Conservation (phyloP, 1,140 invertebrate species). For the Episyrphus balteatus region DNA sequence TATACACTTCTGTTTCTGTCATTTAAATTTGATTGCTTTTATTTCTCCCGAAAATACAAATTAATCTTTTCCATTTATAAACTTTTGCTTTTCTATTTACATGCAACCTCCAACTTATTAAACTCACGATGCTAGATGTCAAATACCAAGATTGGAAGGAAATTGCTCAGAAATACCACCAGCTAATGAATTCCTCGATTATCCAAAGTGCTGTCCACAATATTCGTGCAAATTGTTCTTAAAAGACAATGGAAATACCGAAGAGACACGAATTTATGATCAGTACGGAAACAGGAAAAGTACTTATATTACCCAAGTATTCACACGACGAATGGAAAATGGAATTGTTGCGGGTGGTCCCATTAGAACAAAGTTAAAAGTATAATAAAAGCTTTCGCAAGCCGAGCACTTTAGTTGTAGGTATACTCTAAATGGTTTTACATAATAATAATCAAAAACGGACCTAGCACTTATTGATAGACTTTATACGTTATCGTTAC, state of each 20-base stretch:
- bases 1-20: too few species aligned
- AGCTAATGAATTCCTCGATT: slow-evolving; percentile 12
- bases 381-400: too few species aligned
- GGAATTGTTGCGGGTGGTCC: too few species aligned
- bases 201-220: slow-evolving; percentile 27
- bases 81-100: not conserved
- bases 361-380: too few species aligned
- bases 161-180: slow-evolving; percentile 13
- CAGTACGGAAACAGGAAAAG: slow-evolving; percentile 17
- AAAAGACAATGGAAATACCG: slow-evolving; percentile 9
- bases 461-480: too few species aligned
- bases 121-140: slow-evolving; percentile 13
- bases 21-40: too few species aligned
- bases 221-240: slow-evolving; percentile 22
- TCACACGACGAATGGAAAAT: too few species aligned
- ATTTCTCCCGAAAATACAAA: too few species aligned
- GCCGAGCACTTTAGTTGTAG: too few species aligned
- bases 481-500: too few species aligned
- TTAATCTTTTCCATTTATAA: not conserved
- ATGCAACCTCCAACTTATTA: not conserved
- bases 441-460: too few species aligned
- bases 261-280: slow-evolving; percentile 20
- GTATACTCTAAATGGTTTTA: too few species aligned
- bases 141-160: slow-evolving; percentile 16
- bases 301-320: slow-evolving; percentile 14